phyloP scores from a whole-genome alignment of 2,888 invertebrate genomes.

The Calephelis perditalis region DNA sequence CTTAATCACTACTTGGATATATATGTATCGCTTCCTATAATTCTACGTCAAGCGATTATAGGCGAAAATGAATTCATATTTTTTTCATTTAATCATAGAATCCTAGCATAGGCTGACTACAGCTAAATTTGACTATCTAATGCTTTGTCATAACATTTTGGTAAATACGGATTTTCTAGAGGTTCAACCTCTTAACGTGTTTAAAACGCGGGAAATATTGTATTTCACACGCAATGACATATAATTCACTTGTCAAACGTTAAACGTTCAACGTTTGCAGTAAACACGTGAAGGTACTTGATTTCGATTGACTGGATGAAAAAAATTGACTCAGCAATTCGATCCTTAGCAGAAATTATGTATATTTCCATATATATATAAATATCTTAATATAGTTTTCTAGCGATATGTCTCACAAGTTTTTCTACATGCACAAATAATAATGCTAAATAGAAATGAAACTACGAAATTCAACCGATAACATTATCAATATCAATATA shows the following conservation, averaged over 20 bases:
- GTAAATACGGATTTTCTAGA: constrained; percentile 46
- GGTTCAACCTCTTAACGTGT: constrained; percentile 47
- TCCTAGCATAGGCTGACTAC: constrained; percentile 47
- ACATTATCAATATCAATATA: constrained; percentile 57
- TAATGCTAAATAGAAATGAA: constrained; percentile 54
- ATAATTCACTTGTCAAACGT: constrained; percentile 1
- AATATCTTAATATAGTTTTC: constrained; percentile 60
- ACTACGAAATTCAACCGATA: constrained; percentile 52
- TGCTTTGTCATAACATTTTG: constrained; percentile 48
- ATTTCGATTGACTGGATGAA: constrained; percentile 60
- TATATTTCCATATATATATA: constrained; percentile 49
- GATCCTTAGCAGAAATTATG: constrained; percentile 46
- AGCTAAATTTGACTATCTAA: constrained; percentile 72
- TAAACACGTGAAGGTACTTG: constrained; percentile 16
- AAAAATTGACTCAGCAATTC: constrained; percentile 65
- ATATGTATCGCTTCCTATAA: constrained; percentile 43
- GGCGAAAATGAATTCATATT: constrained; percentile 49
- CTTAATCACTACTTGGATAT: constrained; percentile 47
- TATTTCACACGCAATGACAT: constrained; percentile 10
- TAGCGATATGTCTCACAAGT: constrained; percentile 75
- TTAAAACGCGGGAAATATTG: constrained; percentile 18
- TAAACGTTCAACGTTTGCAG: constrained; percentile 5
- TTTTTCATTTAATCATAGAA: constrained; percentile 46
- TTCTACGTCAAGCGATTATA: constrained; percentile 54
- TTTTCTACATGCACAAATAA: constrained; percentile 63